Evolutionary conservation across 2,888 invertebrate species (phyloP).

Genomic region (Catonia carolina): DNA sequence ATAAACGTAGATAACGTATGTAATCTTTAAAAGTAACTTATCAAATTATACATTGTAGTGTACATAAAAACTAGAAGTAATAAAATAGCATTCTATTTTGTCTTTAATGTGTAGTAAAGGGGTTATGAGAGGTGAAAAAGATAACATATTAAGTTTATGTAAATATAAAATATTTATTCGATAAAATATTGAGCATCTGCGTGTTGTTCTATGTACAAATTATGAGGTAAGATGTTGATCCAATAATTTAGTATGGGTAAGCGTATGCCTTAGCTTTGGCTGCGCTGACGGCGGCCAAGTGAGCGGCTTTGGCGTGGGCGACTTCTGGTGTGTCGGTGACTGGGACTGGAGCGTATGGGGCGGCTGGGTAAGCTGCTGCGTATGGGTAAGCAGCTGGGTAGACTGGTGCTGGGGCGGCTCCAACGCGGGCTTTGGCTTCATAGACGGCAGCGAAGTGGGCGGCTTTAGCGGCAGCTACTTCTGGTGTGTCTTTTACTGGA

Average conservation of each 20-base stretch:
- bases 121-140: no score
- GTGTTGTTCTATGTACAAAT: no score
- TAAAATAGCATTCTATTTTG: no score
- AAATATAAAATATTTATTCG: no score
- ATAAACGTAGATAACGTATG: no score
- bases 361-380: background rate
- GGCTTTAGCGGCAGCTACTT: constrained; percentile 43
- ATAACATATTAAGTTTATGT: no score
- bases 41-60: no score
- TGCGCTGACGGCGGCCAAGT: constrained; percentile 40
- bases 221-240: no score
- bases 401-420: constrained; percentile 2
- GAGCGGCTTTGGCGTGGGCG: constrained; percentile 38
- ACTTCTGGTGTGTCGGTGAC: constrained; percentile 38
- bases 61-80: no score
- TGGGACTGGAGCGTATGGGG: background rate
- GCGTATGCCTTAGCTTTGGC: background rate
- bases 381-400: constrained; percentile 12
- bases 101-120: no score
- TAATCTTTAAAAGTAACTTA: no score
- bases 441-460: constrained; percentile 35
- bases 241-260: background rate
- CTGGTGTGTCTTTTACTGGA: constrained; percentile 39
- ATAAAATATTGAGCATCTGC: no score
- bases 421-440: constrained; percentile 26